Base-by-base conservation (phyloP, 2,113 vertebrate genomes). In the Pteruthius melanotis region DNA sequence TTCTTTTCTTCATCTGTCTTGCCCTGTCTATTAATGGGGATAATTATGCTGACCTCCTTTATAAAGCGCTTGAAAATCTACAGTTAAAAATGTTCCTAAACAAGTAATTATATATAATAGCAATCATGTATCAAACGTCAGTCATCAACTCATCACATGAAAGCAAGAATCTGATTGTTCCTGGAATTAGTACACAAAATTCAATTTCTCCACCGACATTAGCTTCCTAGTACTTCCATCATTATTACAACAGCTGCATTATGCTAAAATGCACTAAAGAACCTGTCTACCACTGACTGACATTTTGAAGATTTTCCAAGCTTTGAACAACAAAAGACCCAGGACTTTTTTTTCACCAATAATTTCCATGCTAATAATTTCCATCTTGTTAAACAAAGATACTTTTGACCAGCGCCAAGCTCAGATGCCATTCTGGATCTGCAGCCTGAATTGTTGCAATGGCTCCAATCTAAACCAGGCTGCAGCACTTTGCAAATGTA, bases 281-380 rank as follows among this genome's bases (percentile, higher is more conserved):
- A 60, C 52, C 40, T 35, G 8, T 54, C 54, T 77, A 17, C 19
- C 50, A 40, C 3, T 84, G 60, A 90, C 49, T 45, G 71, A 52
- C 69, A 85, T 72, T 69, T 85, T 80, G 50, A 95, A 90, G 40
- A 59, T 39, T 87, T 94, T 95, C 81, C 91, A 83, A 76, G 59
- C 33, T 79, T 57, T 0, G 0, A 68, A 60, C 37, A 84, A 88
- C 35, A 68, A 78, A 90, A 91, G 45, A 56, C 53, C 2, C 40
- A 37, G 12, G 45, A n/a, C 14, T 15, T 50, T 84, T 84, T 90
- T 82, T 77, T 31, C 53, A 70, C 7, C 35, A 8, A 57, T 50
- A 53, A 69, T 94, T 80, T 79, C 42, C 82, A 64, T 17, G 31
- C 72, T 70, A 90, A 63, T 77, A 68, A 65, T 83, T 74, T 76